Percentiles rank a stretch among this genome's conserved stretches.
Conservation (phyloP, 2,888 invertebrate genomes). For the Ligdia adustata region DNA sequence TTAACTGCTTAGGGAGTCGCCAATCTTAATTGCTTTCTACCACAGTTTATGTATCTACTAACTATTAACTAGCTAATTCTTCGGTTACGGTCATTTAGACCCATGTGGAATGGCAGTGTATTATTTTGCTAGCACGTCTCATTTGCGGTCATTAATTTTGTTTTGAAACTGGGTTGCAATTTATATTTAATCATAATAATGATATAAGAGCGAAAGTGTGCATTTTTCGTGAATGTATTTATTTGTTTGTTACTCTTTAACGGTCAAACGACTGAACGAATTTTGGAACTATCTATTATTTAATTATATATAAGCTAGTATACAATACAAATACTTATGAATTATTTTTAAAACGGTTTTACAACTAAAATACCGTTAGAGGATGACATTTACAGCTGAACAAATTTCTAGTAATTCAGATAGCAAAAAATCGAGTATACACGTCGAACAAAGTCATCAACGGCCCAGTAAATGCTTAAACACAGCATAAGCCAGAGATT, state of each 20-base stretch:
- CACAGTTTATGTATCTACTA: constrained; percentile 53
- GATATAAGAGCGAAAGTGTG: no score
- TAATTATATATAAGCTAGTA: not conserved
- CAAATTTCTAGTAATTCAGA: constrained; percentile 3
- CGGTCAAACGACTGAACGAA: no score
- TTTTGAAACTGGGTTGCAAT: constrained; percentile 1
- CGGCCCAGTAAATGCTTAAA: constrained; percentile 49
- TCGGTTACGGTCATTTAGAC: constrained; percentile 65
- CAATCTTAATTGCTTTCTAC: constrained; percentile 74
- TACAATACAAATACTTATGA: not conserved
- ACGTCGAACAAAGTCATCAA: constrained; percentile 37
- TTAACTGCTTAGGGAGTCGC: constrained; percentile 77
- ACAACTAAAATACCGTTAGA: not conserved
- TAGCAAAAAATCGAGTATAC: constrained; percentile 27
- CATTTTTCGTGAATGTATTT: no score
- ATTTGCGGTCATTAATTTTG: constrained; percentile 65
- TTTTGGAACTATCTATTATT: no score
- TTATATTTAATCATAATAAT: no score
- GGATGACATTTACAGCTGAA: not conserved
- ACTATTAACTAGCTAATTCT: constrained; percentile 31
- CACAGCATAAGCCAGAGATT: constrained; percentile 61
- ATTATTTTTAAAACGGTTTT: not conserved
- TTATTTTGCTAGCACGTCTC: constrained; percentile 71
- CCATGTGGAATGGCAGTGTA: constrained; percentile 62
- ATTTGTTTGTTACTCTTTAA: no score